Conservation (phyloP, 2,888 invertebrate genomes). For the Drosophila rellima region DNA sequence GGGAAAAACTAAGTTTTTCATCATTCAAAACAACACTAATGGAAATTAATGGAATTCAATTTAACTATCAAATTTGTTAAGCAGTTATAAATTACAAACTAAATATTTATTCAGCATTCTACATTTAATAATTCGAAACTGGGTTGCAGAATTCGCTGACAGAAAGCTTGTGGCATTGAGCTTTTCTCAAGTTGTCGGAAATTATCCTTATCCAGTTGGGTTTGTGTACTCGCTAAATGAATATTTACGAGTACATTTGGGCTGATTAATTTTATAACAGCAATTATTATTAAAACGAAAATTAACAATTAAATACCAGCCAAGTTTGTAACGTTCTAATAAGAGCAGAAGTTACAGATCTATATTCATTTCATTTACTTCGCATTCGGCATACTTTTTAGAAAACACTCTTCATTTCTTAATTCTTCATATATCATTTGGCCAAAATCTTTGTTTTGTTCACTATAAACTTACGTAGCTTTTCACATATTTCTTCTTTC, state of each 20-base stretch:
- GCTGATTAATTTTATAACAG: neutral
- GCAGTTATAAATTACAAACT: no score
- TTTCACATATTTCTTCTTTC: slow-evolving; percentile 33
- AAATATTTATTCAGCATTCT: no score
- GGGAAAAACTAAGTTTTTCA: no score
- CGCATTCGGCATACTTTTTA: neutral
- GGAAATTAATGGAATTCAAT: no score
- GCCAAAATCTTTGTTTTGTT: neutral
- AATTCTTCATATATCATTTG: neutral
- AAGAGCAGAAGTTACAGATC: neutral
- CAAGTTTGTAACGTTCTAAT: neutral
- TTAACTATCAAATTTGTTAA: no score
- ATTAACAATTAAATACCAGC: neutral
- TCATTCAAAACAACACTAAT: no score
- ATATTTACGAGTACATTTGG: neutral
- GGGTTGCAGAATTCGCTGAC: neutral
- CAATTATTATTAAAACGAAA: neutral
- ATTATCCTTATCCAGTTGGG: slow-evolving; percentile 18
- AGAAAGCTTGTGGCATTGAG: slow-evolving; percentile 14
- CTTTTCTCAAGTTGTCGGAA: slow-evolving; percentile 12
- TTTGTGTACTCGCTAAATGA: slow-evolving; percentile 23
- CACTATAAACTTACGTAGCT: slow-evolving; percentile 33
- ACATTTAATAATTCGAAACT: neutral
- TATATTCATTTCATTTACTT: neutral
- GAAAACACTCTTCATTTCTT: neutral